Evolutionary conservation across 2,888 invertebrate genomes (phyloP).

Genomic region (Sussaba pulchella): DNA sequence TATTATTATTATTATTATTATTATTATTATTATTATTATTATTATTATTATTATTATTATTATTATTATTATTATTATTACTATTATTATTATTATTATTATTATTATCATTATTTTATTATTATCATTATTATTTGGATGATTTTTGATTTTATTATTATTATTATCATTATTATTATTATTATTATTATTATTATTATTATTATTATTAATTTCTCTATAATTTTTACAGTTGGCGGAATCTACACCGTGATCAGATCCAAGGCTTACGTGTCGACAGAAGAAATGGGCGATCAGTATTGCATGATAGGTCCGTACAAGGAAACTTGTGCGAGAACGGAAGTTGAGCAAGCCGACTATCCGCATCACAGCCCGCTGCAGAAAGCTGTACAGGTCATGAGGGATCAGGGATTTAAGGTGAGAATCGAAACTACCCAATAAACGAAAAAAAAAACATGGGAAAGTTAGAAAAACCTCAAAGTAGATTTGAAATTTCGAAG

Average conservation of each 20-base stretch:
- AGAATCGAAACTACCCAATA: too few species aligned
- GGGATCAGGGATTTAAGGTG: constrained; percentile 95
- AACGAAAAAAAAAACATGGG: not conserved
- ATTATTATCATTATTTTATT: too few species aligned
- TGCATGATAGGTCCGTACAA: constrained; percentile 98
- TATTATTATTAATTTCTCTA: not conserved
- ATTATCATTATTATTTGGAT: too few species aligned
- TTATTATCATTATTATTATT: too few species aligned
- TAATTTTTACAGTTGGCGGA: constrained; percentile 92
- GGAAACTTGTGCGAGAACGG: constrained; percentile 96
- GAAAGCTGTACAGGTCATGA: constrained; percentile 91
- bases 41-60: too few species aligned
- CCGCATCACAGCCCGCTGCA: constrained; percentile 90
- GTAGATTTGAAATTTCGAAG: not conserved
- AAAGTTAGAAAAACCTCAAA: too few species aligned
- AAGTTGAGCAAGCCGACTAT: constrained; percentile 97
- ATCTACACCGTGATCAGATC: constrained; percentile 99
- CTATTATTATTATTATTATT: too few species aligned
- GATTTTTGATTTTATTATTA: too few species aligned
- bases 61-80: too few species aligned
- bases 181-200: too few species aligned
- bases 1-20: too few species aligned
- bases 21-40: too few species aligned
- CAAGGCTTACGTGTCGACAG: constrained; percentile 98
- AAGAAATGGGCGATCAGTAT: constrained; percentile 99